Percentiles rank a stretch among this genome's conserved stretches.
These are phyloP conservation scores for Cuniculus paca DNA, from an alignment of 2,797 vertebrate species.

Conservation along the genomic window DNA sequence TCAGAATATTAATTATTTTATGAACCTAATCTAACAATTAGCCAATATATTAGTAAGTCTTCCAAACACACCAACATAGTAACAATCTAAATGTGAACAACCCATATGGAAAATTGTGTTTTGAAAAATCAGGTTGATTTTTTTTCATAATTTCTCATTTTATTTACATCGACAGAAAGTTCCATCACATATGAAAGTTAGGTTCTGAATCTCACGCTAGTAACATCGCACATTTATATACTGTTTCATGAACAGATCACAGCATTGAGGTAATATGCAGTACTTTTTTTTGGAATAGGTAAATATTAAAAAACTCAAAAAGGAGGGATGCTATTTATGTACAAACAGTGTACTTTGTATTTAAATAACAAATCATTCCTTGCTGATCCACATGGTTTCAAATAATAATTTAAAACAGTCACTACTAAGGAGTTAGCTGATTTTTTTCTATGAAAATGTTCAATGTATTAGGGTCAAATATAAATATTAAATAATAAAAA, in stretches of 20 bases:
- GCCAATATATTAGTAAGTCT: conserved; percentile 22
- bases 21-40: conserved; percentile 21
- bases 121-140: conserved; percentile 27
- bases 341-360: conserved; percentile 46
- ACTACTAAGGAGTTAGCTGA: conserved; percentile 41
- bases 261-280: background rate
- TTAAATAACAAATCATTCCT: conserved; percentile 53
- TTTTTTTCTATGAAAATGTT: conserved; percentile 72
- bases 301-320: conserved; percentile 63
- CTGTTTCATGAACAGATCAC: background rate
- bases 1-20: conserved; percentile 51
- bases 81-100: conserved; percentile 38
- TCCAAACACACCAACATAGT: background rate
- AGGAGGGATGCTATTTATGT: background rate
- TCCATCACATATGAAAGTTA: conserved; percentile 11
- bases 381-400: too few species aligned
- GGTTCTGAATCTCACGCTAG: background rate
- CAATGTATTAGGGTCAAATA: conserved; percentile 55
- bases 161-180: background rate
- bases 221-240: background rate
- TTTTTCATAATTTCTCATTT: conserved; percentile 47
- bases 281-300: background rate
- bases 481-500: conserved; percentile 64
- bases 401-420: conserved; percentile 45
- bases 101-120: background rate